Evolutionary conservation across 2,113 vertebrate species (phyloP).

Genomic region (Sinocyclocheilus rhinocerous): DNA sequence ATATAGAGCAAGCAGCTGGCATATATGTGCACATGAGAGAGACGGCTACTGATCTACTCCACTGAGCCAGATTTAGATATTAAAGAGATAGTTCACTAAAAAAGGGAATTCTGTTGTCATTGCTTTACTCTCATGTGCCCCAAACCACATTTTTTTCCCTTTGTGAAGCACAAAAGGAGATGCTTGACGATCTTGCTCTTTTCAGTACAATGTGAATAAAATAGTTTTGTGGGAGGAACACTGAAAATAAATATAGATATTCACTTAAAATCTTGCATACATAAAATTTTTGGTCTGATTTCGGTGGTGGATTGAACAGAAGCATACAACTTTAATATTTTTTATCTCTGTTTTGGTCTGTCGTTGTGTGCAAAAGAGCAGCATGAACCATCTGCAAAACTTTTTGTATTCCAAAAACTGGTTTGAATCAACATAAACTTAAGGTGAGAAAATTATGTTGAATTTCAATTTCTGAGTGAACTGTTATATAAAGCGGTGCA

Average conservation of each 20-base stretch:
- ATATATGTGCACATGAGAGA: not conserved
- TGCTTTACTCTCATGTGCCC: not conserved
- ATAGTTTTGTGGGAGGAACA: not conserved
- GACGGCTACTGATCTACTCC: not conserved
- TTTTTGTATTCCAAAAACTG: not conserved
- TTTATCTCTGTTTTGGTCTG: not conserved
- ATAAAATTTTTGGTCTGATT: not conserved
- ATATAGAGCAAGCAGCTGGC: constrained; percentile 18
- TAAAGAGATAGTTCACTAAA: not conserved
- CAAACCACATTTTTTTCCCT: not conserved
- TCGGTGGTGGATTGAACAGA: not conserved
- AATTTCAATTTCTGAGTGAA: too few species aligned
- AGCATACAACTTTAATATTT: not conserved
- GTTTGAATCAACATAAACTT: not conserved
- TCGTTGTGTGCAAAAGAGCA: not conserved
- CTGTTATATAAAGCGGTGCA: not conserved
- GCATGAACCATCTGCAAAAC: not conserved
- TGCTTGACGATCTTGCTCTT: too few species aligned
- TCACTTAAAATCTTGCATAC: not conserved
- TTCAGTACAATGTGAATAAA: too few species aligned
- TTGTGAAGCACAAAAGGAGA: not conserved
- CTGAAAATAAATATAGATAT: not conserved
- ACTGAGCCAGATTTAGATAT: not conserved
- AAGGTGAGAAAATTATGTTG: not conserved
- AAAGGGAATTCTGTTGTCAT: not conserved